phyloP scores from a whole-genome alignment of 2,888 invertebrate species.

The Creontiades dilutus region DNA sequence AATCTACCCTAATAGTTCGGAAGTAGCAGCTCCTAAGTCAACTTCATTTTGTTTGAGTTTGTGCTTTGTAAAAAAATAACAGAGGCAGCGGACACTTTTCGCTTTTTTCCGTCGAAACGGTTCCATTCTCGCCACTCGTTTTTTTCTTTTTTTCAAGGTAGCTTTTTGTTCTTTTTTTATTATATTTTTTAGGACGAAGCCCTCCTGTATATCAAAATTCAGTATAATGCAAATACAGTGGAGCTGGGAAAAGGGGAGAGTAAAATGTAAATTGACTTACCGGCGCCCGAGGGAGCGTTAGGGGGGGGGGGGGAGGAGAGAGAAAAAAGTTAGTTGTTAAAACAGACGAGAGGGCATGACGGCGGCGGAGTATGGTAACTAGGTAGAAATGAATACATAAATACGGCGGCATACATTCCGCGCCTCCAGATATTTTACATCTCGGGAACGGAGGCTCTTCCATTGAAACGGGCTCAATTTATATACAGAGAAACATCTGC shows the following conservation, averaged over 20 bases:
- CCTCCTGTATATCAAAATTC: constrained; percentile 63
- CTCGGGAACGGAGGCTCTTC: neutral
- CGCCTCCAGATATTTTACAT: constrained; percentile 7
- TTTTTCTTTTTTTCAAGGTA: constrained; percentile 30
- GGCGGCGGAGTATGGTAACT: constrained; percentile 58
- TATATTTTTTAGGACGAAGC: neutral
- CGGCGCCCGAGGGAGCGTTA: constrained; percentile 50
- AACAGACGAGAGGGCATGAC: constrained; percentile 64
- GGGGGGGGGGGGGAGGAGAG: too few relatives aligned
- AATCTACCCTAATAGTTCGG: too few relatives aligned
- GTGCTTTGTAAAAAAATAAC: constrained; percentile 12
- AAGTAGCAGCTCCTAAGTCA: neutral
- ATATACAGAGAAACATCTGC: neutral
- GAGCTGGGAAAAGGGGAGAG: constrained; percentile 59
- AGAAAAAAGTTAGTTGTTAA: constrained; percentile 67
- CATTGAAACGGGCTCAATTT: neutral
- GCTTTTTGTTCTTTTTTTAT: constrained; percentile 38
- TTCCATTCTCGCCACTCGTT: constrained; percentile 22
- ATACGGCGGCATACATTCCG: constrained; percentile 59
- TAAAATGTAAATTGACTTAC: constrained; percentile 68
- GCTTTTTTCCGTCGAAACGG: neutral
- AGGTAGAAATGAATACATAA: constrained; percentile 66
- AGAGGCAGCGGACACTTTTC: constrained; percentile 50
- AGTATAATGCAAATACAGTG: constrained; percentile 62
- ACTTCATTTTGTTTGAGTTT: constrained; percentile 5